A percentile compares a stretch with the other conserved stretches of the same genome.
Evolutionary conservation across 2,888 invertebrate species (phyloP).

Genomic region (Scaptomyza flava): DNA sequence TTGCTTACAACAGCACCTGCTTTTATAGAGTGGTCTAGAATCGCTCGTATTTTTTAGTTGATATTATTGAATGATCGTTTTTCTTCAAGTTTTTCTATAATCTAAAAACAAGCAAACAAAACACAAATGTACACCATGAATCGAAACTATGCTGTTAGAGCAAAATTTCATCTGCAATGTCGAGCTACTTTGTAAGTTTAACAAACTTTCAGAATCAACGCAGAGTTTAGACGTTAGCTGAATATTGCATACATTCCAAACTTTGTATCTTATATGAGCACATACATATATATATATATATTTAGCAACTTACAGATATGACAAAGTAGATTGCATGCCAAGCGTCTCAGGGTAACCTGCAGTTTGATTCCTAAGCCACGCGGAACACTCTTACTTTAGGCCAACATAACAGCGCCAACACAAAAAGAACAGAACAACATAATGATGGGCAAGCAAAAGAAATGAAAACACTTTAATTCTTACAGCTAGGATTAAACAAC

Average conservation of each 20-base stretch:
- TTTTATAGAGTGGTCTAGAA: constrained; percentile 44
- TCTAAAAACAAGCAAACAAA: constrained; percentile 2
- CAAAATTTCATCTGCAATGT: constrained; percentile 24
- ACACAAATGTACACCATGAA: constrained; percentile 10
- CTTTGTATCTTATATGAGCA: neutral
- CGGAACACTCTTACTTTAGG: constrained; percentile 68
- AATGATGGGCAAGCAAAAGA: constrained; percentile 43
- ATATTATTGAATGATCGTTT: constrained; percentile 19
- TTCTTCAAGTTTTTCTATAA: constrained; percentile 20
- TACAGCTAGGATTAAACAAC: constrained; percentile 39
- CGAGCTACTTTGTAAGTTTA: constrained; percentile 46
- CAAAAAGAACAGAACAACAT: constrained; percentile 40
- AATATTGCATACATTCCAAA: constrained; percentile 17
- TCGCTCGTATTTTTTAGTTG: constrained; percentile 38
- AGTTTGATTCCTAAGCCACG: constrained; percentile 51
- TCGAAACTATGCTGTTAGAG: constrained; percentile 35
- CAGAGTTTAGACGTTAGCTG: constrained; percentile 15
- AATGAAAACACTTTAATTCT: constrained; percentile 49
- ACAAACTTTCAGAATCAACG: constrained; percentile 31
- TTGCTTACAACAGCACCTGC: constrained; percentile 36
- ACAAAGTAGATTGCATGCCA: constrained; percentile 10
- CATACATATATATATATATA: constrained; percentile 4
- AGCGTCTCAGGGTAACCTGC: constrained; percentile 34
- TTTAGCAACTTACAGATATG: constrained; percentile 11
- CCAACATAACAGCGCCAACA: constrained; percentile 59